Conservation (phyloP, 2,797 vertebrate species). For the Sebastes kiyomatsui region DNA sequence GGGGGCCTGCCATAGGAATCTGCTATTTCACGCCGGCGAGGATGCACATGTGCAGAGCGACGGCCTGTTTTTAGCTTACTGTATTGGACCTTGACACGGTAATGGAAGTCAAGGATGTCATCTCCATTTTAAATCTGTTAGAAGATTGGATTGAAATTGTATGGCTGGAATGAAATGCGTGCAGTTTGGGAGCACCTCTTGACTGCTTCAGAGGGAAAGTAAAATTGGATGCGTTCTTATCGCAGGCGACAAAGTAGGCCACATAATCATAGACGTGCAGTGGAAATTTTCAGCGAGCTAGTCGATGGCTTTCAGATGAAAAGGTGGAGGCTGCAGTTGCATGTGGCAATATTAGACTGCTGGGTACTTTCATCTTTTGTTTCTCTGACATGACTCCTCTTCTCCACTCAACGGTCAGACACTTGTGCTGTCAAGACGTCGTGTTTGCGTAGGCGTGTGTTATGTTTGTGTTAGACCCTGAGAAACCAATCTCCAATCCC, state of each 20-base stretch:
- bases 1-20: not conserved
- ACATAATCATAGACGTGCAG: slow-evolving; percentile 20
- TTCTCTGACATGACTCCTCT: not conserved
- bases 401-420: not conserved
- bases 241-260: slow-evolving; percentile 27
- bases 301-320: slow-evolving; percentile 16
- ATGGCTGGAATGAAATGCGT: slow-evolving; percentile 18
- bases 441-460: not conserved
- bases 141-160: slow-evolving; percentile 60
- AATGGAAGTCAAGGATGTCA: slow-evolving; percentile 54
- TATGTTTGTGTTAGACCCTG: not conserved
- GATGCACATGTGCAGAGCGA: slow-evolving; percentile 12
- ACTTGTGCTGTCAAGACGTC: not conserved
- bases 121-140: slow-evolving; percentile 50
- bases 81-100: slow-evolving; percentile 39
- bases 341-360: not conserved
- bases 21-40: not conserved
- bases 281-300: not conserved
- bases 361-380: not conserved
- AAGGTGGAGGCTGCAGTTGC: not conserved
- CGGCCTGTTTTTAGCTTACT: slow-evolving; percentile 30
- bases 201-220: slow-evolving; percentile 19
- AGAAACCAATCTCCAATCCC: not conserved
- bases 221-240: slow-evolving; percentile 58
- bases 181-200: slow-evolving; percentile 32